Conservation (phyloP, 2,797 vertebrate genomes). For the Heterohyrax brucei region DNA sequence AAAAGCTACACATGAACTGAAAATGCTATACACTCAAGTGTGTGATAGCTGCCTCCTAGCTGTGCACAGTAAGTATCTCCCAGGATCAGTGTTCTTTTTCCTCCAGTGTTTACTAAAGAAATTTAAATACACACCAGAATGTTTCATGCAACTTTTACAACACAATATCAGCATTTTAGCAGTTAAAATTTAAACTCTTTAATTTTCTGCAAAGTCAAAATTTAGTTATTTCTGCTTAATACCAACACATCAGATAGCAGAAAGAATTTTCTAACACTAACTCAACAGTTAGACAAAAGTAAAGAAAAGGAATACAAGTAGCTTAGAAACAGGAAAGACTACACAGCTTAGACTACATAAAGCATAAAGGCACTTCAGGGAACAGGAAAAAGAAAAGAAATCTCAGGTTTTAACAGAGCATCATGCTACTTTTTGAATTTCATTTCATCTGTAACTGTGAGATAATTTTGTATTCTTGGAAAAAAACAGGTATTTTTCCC, state of each 20-base stretch:
- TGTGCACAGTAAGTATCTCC: not conserved
- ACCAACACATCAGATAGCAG: conserved; percentile 50
- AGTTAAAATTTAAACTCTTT: conserved; percentile 60
- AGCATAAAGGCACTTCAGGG: conserved; percentile 50
- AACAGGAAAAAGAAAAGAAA: conserved; percentile 67
- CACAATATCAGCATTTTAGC: conserved; percentile 13
- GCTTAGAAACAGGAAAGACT: conserved; percentile 73
- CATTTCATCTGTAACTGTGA: conserved; percentile 29
- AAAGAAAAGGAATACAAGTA: conserved; percentile 62
- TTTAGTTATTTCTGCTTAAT: conserved; percentile 68
- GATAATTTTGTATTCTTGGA: conserved; percentile 45
- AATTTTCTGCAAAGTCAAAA: conserved; percentile 60
- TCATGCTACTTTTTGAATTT: conserved; percentile 34
- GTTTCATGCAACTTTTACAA: conserved; percentile 49
- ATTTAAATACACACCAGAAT: conserved; percentile 6
- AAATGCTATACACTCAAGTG: not conserved
- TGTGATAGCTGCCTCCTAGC: not conserved
- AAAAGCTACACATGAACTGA: conserved; percentile 42
- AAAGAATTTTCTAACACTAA: conserved; percentile 72
- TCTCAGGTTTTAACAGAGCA: not conserved
- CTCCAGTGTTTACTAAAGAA: not conserved
- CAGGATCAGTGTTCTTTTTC: not conserved
- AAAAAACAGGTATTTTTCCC: conserved; percentile 56
- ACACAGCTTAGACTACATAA: conserved; percentile 50
- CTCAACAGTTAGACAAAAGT: conserved; percentile 68